Evolutionary conservation across 2,113 vertebrate species (phyloP).

Genomic region (Lasiurus borealis): DNA sequence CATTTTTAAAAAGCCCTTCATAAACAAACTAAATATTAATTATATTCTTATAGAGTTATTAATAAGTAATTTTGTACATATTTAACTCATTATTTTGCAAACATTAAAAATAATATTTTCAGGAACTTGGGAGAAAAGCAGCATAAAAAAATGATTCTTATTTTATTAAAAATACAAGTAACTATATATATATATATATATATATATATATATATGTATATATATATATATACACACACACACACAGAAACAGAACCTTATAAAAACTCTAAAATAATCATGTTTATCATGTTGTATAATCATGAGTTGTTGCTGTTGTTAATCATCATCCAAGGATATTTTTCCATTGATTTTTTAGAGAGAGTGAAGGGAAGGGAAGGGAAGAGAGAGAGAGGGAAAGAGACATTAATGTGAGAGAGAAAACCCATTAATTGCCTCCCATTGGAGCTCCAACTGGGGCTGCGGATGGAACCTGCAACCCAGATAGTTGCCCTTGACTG

Average conservation of each 20-base stretch:
- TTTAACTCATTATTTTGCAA: constrained; percentile 3
- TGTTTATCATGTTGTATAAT: background rate
- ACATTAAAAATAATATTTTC: background rate
- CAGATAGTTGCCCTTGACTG: too few species aligned
- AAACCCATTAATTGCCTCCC: too few species aligned
- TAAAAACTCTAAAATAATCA: background rate
- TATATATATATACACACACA: background rate
- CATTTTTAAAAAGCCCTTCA: background rate
- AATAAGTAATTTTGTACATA: background rate
- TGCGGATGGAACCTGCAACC: too few species aligned
- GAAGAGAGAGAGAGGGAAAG: too few species aligned
- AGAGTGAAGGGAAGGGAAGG: too few species aligned
- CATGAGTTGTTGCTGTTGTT: too few species aligned
- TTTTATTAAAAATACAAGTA: constrained; percentile 31
- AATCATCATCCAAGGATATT: too few species aligned
- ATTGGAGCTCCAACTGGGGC: too few species aligned
- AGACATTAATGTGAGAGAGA: too few species aligned
- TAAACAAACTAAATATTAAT: constrained; percentile 1
- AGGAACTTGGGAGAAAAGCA: background rate
- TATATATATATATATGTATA: background rate
- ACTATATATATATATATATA: background rate
- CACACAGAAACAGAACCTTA: background rate
- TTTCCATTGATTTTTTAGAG: too few species aligned
- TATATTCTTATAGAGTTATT: background rate
- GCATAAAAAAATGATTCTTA: background rate